Evolutionary conservation across 2,797 vertebrate species (phyloP).

Genomic region (Tenualosa thibaudeaui): DNA sequence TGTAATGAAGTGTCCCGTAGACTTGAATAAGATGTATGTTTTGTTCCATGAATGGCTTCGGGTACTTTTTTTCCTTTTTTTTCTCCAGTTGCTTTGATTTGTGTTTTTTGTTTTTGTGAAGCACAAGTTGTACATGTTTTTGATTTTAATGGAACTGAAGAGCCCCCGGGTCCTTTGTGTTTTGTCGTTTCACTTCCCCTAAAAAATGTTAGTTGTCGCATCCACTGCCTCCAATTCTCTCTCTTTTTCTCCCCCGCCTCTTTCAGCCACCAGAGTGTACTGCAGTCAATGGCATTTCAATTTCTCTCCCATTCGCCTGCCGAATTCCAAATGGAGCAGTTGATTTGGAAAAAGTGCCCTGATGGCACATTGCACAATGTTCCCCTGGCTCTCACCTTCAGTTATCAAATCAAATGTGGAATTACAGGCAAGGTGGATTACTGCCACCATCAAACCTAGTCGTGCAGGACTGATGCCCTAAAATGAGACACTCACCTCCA

Average conservation of each 20-base stretch:
- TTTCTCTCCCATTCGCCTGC: neutral
- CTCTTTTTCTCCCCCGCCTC: neutral
- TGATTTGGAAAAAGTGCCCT: neutral
- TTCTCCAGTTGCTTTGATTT: constrained; percentile 8
- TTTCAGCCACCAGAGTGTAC: neutral
- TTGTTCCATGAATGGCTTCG: constrained; percentile 26
- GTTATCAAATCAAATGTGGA: neutral
- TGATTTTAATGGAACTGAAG: constrained; percentile 11
- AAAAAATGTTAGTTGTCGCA: neutral
- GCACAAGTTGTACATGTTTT: constrained; percentile 5
- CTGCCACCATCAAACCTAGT: neutral
- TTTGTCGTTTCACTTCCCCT: neutral
- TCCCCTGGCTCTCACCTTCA: neutral
- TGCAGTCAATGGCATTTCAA: constrained; percentile 15
- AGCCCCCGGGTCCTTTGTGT: neutral
- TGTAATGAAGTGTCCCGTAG: constrained; percentile 20
- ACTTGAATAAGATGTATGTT: constrained; percentile 24
- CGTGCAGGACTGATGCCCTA: constrained; percentile 14
- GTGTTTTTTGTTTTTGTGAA: constrained; percentile 14
- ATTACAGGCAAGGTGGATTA: constrained; percentile 4
- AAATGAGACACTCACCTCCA: neutral
- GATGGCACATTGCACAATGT: neutral
- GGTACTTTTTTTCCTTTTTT: neutral
- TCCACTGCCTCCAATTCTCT: neutral
- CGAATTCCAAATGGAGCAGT: neutral